Conservation (phyloP, 2,888 invertebrate species). For the Plutella xylostella region DNA sequence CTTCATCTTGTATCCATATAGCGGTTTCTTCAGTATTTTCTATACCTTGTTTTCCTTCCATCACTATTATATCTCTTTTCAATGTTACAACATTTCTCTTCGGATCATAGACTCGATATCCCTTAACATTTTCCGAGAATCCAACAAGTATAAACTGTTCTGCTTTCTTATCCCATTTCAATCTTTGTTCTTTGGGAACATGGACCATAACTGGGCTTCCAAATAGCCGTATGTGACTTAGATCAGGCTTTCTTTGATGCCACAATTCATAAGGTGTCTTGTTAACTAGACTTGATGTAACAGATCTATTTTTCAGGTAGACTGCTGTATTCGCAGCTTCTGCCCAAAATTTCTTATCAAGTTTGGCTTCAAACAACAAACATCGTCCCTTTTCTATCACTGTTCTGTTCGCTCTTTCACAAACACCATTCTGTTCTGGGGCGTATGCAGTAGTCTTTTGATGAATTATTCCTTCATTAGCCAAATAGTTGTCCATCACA, state of each 20-base stretch:
- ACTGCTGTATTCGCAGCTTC: slow-evolving; percentile 8
- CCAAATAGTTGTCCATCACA: slow-evolving; percentile 18
- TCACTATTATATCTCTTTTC: slow-evolving; percentile 5
- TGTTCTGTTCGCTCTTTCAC: slow-evolving; percentile 24
- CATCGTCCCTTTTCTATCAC: slow-evolving; percentile 21
- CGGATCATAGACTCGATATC: slow-evolving; percentile 7
- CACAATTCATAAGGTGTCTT: slow-evolving; percentile 7
- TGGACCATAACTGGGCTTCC: slow-evolving; percentile 7
- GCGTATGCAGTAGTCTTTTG: slow-evolving; percentile 20
- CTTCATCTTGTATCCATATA: not conserved
- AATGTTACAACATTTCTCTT: not conserved
- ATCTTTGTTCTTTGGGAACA: slow-evolving; percentile 5
- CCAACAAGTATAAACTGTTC: slow-evolving; percentile 4
- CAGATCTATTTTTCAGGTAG: slow-evolving; percentile 6
- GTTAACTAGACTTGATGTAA: not conserved
- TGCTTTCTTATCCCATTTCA: slow-evolving; percentile 9
- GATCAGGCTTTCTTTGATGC: not conserved
- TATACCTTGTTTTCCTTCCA: not conserved
- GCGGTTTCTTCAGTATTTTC: not conserved
- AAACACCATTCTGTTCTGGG: slow-evolving; percentile 23
- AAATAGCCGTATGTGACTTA: slow-evolving; percentile 4
- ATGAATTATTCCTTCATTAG: slow-evolving; percentile 19
- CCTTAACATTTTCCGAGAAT: slow-evolving; percentile 4
- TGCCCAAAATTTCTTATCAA: slow-evolving; percentile 14
- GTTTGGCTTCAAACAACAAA: slow-evolving; percentile 20